phyloP scores from a whole-genome alignment of 2,797 vertebrate genomes.

The Lepus oiostolus region DNA sequence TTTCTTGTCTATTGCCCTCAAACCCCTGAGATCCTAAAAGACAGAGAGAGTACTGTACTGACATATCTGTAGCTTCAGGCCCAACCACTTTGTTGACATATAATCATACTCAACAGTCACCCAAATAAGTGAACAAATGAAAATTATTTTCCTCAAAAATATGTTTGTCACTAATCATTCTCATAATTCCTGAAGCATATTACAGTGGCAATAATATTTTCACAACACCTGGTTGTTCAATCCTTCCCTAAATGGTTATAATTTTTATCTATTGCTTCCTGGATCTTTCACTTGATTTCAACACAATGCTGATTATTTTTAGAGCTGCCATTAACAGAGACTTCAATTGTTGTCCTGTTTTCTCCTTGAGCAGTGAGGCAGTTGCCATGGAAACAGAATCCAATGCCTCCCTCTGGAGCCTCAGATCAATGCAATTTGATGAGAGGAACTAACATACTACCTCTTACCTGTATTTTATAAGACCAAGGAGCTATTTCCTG shows the following conservation, averaged over 20 bases:
- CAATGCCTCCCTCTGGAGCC: slow-evolving; percentile 71
- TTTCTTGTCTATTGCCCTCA: slow-evolving; percentile 1
- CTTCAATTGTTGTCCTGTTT: slow-evolving; percentile 81
- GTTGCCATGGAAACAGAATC: slow-evolving; percentile 83
- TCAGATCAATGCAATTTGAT: slow-evolving; percentile 62
- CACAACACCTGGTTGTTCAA: slow-evolving; percentile 30
- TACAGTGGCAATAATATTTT: slow-evolving; percentile 27
- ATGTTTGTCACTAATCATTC: slow-evolving; percentile 10
- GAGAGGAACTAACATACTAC: slow-evolving; percentile 69
- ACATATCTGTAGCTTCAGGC: background rate
- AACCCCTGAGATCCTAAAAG: background rate
- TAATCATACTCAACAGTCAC: background rate
- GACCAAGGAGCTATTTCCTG: slow-evolving; percentile 23
- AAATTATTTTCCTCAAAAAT: slow-evolving; percentile 58
- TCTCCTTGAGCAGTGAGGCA: slow-evolving; percentile 74
- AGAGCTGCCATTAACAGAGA: slow-evolving; percentile 81
- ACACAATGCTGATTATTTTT: slow-evolving; percentile 79
- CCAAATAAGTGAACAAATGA: slow-evolving; percentile 43
- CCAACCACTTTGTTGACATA: background rate
- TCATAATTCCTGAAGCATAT: background rate
- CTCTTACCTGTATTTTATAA: slow-evolving; percentile 20
- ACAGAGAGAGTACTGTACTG: background rate
- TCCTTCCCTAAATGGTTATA: background rate
- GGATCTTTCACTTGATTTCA: slow-evolving; percentile 72
- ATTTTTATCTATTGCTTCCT: slow-evolving; percentile 68